These are phyloP conservation scores for Prenolepis imparis DNA, from an alignment of 2,888 invertebrate genomes.

Conservation along the genomic window DNA sequence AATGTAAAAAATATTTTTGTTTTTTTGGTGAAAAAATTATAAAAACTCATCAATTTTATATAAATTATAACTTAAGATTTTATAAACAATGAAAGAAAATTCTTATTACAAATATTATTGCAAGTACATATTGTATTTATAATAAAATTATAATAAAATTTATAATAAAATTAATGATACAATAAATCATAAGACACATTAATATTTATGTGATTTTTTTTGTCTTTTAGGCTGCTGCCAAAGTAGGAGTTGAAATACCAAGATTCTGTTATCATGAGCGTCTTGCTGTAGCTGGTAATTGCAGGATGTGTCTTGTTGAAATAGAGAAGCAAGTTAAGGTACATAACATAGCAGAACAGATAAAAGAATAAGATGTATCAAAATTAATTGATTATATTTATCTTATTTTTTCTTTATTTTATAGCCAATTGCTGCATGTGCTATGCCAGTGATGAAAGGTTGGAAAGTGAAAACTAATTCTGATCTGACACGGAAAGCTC, in stretches of 20 bases:
- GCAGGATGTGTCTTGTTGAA: constrained; percentile 99
- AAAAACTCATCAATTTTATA: background rate
- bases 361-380: background rate
- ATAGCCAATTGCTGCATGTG: constrained; percentile 96
- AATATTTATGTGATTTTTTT: background rate
- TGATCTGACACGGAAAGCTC: constrained; percentile 92
- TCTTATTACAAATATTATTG: background rate
- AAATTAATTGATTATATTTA: background rate
- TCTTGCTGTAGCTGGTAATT: constrained; percentile 99
- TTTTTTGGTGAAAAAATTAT: background rate
- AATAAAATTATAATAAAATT: background rate
- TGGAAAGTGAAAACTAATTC: constrained; percentile 99
- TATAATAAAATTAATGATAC: background rate
- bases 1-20: background rate
- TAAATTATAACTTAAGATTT: background rate
- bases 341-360: constrained; percentile 16
- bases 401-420: constrained; percentile 18
- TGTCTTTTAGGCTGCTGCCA: constrained; percentile 93
- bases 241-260: constrained; percentile 98
- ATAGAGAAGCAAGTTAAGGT: constrained; percentile 98
- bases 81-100: background rate
- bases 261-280: constrained; percentile 99
- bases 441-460: constrained; percentile 99
- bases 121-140: background rate
- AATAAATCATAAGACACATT: background rate